Percentiles rank a stretch among this genome's conserved stretches.
Evolutionary conservation across 2,888 invertebrate species (phyloP).

Genomic region (Trissoscelio sp.): DNA sequence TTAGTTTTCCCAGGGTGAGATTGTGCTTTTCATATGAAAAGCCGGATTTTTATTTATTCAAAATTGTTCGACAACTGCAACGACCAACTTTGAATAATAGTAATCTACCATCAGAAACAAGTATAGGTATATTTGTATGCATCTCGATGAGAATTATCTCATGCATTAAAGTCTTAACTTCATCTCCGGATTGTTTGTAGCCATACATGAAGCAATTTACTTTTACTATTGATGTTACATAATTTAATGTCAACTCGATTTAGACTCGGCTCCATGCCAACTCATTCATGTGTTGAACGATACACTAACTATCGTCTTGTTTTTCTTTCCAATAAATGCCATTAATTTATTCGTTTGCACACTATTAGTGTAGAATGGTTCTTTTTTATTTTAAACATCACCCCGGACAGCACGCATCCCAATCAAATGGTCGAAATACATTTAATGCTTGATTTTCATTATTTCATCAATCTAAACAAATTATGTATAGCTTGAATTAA

Average conservation of each 20-base stretch:
- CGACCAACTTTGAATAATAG: slow-evolving; percentile 1
- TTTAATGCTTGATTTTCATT: no score
- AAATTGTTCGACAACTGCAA: no score
- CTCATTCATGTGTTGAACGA: slow-evolving; percentile 64
- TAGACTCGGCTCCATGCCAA: slow-evolving; percentile 67
- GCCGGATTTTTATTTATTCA: no score
- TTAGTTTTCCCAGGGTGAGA: neutral
- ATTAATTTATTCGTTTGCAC: slow-evolving; percentile 58
- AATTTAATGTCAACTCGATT: slow-evolving; percentile 70
- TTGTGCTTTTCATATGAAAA: no score
- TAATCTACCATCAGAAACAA: slow-evolving; percentile 13
- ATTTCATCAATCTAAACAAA: no score
- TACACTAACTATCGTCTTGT: slow-evolving; percentile 58
- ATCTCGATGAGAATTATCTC: slow-evolving; percentile 43
- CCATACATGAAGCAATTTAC: slow-evolving; percentile 64
- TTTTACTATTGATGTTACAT: slow-evolving; percentile 69
- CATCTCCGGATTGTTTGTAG: slow-evolving; percentile 47
- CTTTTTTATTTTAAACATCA: no score
- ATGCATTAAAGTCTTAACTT: slow-evolving; percentile 43
- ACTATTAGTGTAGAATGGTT: slow-evolving; percentile 12
- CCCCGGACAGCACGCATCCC: no score
- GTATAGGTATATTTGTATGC: slow-evolving; percentile 24
- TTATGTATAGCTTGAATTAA: no score
- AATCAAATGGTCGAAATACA: no score
- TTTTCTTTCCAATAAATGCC: slow-evolving; percentile 63